Percentiles rank a stretch among this genome's conserved stretches.
Evolutionary conservation across 2,113 vertebrate genomes (phyloP).

Genomic region (Tinamus guttatus): DNA sequence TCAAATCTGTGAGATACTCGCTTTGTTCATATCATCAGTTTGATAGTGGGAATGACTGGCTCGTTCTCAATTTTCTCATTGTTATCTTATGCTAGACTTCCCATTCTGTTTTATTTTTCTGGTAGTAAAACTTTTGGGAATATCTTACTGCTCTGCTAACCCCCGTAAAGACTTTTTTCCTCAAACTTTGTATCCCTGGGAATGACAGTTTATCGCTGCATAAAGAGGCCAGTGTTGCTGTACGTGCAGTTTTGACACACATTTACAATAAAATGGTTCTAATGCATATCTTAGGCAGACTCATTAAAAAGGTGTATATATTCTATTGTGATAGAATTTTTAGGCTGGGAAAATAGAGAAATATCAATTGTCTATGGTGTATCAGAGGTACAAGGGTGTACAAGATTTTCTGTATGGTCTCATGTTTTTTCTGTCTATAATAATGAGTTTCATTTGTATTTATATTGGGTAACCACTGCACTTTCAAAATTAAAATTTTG

Average conservation of each 20-base stretch:
- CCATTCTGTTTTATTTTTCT: background rate
- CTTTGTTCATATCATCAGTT: background rate
- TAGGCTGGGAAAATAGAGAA: background rate
- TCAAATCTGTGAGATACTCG: background rate
- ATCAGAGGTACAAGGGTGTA: background rate
- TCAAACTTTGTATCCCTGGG: background rate
- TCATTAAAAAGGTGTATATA: background rate
- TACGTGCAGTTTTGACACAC: background rate
- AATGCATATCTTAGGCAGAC: background rate
- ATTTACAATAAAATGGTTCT: background rate
- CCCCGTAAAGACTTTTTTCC: background rate
- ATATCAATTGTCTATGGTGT: rapidly evolving
- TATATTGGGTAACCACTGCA: background rate
- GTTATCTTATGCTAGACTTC: background rate
- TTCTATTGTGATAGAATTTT: background rate
- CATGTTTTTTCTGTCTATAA: rapidly evolving
- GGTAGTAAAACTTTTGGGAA: background rate
- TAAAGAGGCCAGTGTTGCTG: background rate
- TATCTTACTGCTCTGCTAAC: background rate
- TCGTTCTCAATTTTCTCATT: background rate
- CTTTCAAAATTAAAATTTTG: background rate
- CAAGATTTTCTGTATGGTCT: background rate
- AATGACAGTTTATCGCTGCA: background rate
- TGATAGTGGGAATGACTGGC: background rate
- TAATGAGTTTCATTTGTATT: background rate